phyloP scores from a whole-genome alignment of 1,140 invertebrate species.

The Ericerus pela region DNA sequence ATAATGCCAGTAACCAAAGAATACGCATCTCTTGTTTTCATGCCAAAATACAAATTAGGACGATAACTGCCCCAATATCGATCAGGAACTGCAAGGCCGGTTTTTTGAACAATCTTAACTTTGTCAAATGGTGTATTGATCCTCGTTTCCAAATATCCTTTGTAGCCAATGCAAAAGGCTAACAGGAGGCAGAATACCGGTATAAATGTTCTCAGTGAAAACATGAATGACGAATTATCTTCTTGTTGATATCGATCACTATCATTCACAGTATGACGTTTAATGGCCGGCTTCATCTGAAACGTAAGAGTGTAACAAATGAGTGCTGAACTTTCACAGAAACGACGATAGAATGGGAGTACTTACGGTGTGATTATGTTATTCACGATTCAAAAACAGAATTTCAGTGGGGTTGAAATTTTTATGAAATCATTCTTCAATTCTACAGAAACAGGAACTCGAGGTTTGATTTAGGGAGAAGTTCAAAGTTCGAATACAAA shows the following conservation, averaged over 20 bases:
- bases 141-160: slow-evolving; percentile 69
- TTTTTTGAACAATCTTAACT: slow-evolving; percentile 41
- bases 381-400: too few relatives aligned
- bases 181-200: not conserved
- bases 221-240: not conserved
- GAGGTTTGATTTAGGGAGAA: too few relatives aligned
- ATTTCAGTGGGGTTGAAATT: too few relatives aligned
- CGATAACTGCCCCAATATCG: slow-evolving; percentile 73
- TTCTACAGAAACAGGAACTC: too few relatives aligned
- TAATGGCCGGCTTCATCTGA: not conserved
- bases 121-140: slow-evolving; percentile 72
- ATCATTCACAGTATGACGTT: not conserved
- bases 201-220: not conserved
- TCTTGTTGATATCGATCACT: not conserved
- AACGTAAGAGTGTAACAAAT: too few relatives aligned
- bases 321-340: too few relatives aligned
- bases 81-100: not conserved
- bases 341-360: too few relatives aligned
- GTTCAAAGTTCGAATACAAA: too few relatives aligned
- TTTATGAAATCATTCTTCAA: too few relatives aligned
- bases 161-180: slow-evolving; percentile 34
- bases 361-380: too few relatives aligned
- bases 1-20: slow-evolving; percentile 85
- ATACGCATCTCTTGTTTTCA: slow-evolving; percentile 74
- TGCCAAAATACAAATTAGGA: slow-evolving; percentile 72